phyloP scores from a whole-genome alignment of 2,113 vertebrate species.

The Nibea coibor region DNA sequence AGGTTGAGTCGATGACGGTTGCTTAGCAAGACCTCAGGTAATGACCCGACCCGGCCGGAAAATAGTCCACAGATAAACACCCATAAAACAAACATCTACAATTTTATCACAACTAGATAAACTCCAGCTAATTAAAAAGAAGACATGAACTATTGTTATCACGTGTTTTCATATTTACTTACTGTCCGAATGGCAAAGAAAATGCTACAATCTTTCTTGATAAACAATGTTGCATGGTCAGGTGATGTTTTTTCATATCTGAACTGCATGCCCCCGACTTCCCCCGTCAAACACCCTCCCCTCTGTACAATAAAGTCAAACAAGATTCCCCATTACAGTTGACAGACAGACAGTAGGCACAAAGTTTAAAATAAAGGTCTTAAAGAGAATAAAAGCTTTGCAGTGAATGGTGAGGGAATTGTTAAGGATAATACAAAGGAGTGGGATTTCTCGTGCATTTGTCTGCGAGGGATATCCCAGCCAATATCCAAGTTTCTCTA shows the following conservation, averaged over 20 bases:
- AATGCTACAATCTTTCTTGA: neutral
- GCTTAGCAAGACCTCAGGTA: too few relatives aligned
- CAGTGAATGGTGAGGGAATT: slow-evolving; percentile 82
- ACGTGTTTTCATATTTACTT: neutral
- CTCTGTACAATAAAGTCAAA: slow-evolving; percentile 58
- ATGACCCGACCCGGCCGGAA: too few relatives aligned
- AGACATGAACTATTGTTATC: neutral
- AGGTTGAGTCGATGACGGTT: too few relatives aligned
- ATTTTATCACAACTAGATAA: neutral
- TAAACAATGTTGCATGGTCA: slow-evolving; percentile 27
- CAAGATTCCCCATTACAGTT: slow-evolving; percentile 71
- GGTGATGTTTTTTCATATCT: slow-evolving; percentile 40
- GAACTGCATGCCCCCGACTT: slow-evolving; percentile 39
- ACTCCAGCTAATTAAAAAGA: neutral
- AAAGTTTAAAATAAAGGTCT: slow-evolving; percentile 83
- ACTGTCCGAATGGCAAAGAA: neutral
- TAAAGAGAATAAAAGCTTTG: slow-evolving; percentile 82
- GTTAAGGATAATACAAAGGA: slow-evolving; percentile 84
- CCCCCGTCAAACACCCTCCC: neutral
- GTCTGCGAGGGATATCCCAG: slow-evolving; percentile 83
- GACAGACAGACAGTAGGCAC: slow-evolving; percentile 79
- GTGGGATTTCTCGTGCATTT: slow-evolving; percentile 84
- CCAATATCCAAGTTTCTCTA: slow-evolving; percentile 79
- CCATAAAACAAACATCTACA: neutral
- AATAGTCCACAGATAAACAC: too few relatives aligned